Conservation (phyloP, 1,140 invertebrate species). For the Magallana angulata region DNA sequence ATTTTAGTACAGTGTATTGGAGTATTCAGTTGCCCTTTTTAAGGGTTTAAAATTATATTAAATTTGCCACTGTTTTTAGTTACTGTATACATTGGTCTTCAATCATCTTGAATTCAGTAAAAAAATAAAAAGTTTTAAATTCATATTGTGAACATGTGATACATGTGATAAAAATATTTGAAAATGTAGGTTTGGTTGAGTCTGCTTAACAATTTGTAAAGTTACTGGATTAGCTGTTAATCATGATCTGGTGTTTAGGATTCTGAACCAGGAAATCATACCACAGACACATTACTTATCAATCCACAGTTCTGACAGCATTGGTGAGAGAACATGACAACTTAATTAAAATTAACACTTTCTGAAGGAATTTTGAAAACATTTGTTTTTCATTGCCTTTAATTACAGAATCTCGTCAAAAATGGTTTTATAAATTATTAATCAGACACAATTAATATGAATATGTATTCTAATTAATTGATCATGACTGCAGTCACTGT, state of each 20-base stretch:
- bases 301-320: neutral
- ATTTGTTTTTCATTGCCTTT: neutral
- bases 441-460: neutral
- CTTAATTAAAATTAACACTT: neutral
- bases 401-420: neutral
- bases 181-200: too few relatives aligned
- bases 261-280: neutral
- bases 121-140: too few relatives aligned
- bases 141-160: too few relatives aligned
- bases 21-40: too few relatives aligned
- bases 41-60: too few relatives aligned
- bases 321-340: neutral
- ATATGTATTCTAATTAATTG: constrained; percentile 7
- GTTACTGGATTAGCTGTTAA: neutral
- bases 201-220: too few relatives aligned
- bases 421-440: constrained; percentile 1
- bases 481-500: neutral
- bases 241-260: neutral
- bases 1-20: too few relatives aligned
- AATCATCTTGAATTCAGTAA: too few relatives aligned
- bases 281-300: neutral
- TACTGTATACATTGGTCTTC: too few relatives aligned
- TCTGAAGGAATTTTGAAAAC: neutral
- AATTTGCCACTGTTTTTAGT: too few relatives aligned
- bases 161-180: too few relatives aligned